Evolutionary conservation across 2,888 invertebrate genomes (phyloP), one percentile per base, ranked within the genome.

Genomic region (Platycnemis pennipes): DNA sequence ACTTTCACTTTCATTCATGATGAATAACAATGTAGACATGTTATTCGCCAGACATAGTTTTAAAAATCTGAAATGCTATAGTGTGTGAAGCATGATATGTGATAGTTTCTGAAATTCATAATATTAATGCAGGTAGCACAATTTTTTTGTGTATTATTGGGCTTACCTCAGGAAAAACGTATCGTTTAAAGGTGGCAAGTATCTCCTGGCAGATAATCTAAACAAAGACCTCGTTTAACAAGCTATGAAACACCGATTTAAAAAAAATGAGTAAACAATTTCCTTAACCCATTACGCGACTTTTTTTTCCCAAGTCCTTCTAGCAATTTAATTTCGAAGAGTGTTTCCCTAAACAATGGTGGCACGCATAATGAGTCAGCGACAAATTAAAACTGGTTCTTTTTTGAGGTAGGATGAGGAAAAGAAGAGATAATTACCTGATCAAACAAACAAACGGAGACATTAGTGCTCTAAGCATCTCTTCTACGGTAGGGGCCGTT

Each of bases 351-450:
- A 77, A 77, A 77, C 77, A 77, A 77, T 77, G 37, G 37, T 16
- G 37, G 77, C 77, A 77, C 77, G 77, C 77, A 77, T 77, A 77
- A 77, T 77, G 77, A 77, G 37, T 77, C 77, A 37, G 77, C 77
- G 8, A 37, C 77, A 77, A 77, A 77, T 77, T 77, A 77, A 77
- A 77, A 77, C 77, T 77, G 77, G 31, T 77, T 77, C 11, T 77
- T 77, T 37, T 37, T 77, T 77, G 5, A 1, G 31, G 77, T 11
- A 26, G 37, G 37, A 77, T 13, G 77, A 77, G 77, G n/a, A n/a
- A 37, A 77, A 77, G 77, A 77, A 77, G 37, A 77, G 77, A 77
- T 77, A 77, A 77, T 77, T 77, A 77, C 77, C 77, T 77, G 77
- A 77, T 77, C 77, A 77, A 77, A 77, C 77, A 77, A 77, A 77